phyloP scores from a whole-genome alignment of 2,113 vertebrate genomes.

The Nycticorax nycticorax region DNA sequence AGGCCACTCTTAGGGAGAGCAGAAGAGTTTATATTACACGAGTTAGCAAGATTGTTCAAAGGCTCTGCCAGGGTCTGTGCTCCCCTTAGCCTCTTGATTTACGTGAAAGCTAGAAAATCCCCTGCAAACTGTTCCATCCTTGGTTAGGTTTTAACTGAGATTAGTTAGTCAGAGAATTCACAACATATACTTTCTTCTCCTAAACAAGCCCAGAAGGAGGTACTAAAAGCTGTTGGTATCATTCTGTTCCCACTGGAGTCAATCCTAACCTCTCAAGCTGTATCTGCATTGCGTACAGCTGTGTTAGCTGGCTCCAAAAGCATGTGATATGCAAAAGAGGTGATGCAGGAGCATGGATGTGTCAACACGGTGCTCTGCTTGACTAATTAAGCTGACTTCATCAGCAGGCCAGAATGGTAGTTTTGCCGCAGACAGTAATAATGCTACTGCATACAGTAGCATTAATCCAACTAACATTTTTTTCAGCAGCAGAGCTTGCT shows the following conservation, averaged over 20 bases:
- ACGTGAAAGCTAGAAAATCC: background rate
- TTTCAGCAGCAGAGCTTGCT: background rate
- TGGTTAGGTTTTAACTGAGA: background rate
- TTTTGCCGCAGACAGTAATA: background rate
- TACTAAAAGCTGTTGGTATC: background rate
- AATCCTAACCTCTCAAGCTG: background rate
- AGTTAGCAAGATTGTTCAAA: background rate
- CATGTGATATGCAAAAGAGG: accelerated
- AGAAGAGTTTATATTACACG: background rate
- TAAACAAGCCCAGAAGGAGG: background rate
- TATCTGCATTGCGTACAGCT: background rate
- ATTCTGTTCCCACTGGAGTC: background rate
- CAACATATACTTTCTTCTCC: background rate
- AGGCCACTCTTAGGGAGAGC: background rate
- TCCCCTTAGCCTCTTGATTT: background rate
- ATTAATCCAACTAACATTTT: background rate
- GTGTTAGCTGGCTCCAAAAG: background rate
- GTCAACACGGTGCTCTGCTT: background rate
- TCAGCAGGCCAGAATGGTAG: background rate
- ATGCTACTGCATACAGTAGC: background rate
- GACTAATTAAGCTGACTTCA: background rate
- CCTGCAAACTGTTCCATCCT: background rate
- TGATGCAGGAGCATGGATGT: background rate
- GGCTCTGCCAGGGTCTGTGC: background rate
- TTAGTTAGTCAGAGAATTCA: background rate